A percentile compares a stretch with the other conserved stretches of the same genome.
These are phyloP conservation scores for Telmatherina bonti DNA, from an alignment of 2,797 vertebrate species.

Conservation along the genomic window DNA sequence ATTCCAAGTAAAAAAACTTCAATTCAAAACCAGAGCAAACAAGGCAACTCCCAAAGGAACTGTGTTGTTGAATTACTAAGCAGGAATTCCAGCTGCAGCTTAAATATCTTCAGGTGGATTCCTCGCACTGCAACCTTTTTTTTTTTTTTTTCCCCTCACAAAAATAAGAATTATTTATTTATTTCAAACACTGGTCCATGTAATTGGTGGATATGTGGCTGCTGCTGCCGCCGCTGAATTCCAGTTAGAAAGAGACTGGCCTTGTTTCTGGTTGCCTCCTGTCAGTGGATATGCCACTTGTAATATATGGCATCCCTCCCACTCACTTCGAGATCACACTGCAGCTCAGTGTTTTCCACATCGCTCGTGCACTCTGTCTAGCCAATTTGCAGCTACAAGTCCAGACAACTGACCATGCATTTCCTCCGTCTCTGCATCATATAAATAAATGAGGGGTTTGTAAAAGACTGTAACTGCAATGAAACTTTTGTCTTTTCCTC, in stretches of 20 bases:
- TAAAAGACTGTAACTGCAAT: conserved; percentile 1
- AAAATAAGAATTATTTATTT: not conserved
- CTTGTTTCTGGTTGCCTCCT: conserved; percentile 47
- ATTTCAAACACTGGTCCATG: not conserved
- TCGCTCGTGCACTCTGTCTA: conserved; percentile 21
- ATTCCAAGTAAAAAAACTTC: conserved; percentile 50
- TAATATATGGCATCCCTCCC: conserved; percentile 59
- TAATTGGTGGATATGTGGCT: conserved; percentile 36
- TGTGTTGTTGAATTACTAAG: conserved; percentile 8
- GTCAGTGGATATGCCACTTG: conserved; percentile 61
- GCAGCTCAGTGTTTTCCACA: conserved; percentile 48
- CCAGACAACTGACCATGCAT: conserved; percentile 39
- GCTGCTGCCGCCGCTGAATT: conserved; percentile 39
- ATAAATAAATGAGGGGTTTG: not conserved
- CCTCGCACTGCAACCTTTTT: conserved; percentile 1
- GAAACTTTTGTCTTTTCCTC: no score
- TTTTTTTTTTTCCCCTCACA: not conserved
- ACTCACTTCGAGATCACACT: conserved; percentile 47
- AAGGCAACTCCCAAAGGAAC: conserved; percentile 44
- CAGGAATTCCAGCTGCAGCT: conserved; percentile 17
- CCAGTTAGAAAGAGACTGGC: conserved; percentile 57
- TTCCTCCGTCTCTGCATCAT: not conserved
- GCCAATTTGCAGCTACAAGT: conserved; percentile 54
- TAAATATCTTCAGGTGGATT: conserved; percentile 21
- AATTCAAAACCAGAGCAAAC: conserved; percentile 48